Evolutionary conservation across 2,888 invertebrate genomes (phyloP).

Genomic region (Diaphora mendica): DNA sequence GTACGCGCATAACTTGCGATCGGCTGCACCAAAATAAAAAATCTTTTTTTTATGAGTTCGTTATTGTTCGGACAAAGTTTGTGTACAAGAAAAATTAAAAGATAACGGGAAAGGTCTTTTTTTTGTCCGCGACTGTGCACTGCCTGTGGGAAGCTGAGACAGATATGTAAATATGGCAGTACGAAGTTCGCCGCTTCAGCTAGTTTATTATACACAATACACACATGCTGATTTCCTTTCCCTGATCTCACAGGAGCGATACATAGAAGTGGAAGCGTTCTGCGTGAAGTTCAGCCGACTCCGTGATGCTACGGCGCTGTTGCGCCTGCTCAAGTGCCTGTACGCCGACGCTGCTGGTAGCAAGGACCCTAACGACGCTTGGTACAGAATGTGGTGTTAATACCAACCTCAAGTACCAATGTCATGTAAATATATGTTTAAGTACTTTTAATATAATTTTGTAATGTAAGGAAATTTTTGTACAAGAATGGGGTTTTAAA

Average conservation of each 20-base stretch:
- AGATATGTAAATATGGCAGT: too few species aligned
- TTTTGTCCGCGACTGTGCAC: too few species aligned
- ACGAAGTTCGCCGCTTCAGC: too few species aligned
- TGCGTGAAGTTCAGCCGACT: conserved; percentile 99
- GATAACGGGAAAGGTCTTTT: too few species aligned
- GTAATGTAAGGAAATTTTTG: background rate
- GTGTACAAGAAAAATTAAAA: too few species aligned
- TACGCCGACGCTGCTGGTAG: conserved; percentile 87
- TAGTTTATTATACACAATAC: too few species aligned
- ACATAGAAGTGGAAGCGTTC: conserved; percentile 98
- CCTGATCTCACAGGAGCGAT: conserved; percentile 90
- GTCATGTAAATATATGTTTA: background rate
- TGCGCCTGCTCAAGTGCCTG: conserved; percentile 94
- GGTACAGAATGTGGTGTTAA: background rate
- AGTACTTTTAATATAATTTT: background rate
- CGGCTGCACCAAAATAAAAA: too few species aligned
- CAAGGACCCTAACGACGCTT: background rate
- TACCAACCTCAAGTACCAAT: background rate
- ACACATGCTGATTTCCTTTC: background rate
- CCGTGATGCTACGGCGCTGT: conserved; percentile 97
- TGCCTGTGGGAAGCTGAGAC: too few species aligned
- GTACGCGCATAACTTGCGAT: too few species aligned
- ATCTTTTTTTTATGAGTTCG: too few species aligned
- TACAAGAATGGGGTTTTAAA: background rate
- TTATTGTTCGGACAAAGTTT: too few species aligned